Percentiles rank a stretch among this genome's conserved stretches.
Evolutionary conservation across 2,113 vertebrate species (phyloP).

Genomic region (Carettochelys insculpta): DNA sequence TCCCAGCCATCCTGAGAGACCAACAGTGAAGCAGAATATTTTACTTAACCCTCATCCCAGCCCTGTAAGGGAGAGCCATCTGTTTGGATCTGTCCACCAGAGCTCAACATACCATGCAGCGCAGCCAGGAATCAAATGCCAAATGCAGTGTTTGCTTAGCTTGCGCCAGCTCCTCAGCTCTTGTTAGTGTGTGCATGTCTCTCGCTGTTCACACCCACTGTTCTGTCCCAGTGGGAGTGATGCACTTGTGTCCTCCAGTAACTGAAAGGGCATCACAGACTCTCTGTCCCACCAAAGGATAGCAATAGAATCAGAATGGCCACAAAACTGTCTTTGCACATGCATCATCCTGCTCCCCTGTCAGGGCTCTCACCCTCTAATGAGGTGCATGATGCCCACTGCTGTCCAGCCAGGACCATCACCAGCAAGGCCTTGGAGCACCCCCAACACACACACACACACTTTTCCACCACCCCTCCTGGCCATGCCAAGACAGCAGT

Average conservation of each 20-base stretch:
- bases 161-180: background rate
- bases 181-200: background rate
- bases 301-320: background rate
- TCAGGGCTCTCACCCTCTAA: background rate
- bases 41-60: background rate
- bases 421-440: no score
- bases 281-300: background rate
- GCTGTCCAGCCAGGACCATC: background rate
- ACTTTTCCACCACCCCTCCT: no score
- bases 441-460: no score
- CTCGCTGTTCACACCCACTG: no score
- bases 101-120: background rate
- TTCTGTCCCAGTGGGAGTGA: background rate
- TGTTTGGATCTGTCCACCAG: no score
- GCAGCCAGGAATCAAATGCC: background rate
- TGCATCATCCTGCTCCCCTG: background rate
- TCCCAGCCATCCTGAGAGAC: no score
- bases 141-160: background rate
- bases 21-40: background rate
- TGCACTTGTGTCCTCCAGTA: background rate
- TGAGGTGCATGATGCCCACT: background rate
- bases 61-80: no score
- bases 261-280: background rate
- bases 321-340: background rate
- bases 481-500: background rate